Conservation (phyloP, 1,140 invertebrate species). For the Drosophila nasuta region DNA sequence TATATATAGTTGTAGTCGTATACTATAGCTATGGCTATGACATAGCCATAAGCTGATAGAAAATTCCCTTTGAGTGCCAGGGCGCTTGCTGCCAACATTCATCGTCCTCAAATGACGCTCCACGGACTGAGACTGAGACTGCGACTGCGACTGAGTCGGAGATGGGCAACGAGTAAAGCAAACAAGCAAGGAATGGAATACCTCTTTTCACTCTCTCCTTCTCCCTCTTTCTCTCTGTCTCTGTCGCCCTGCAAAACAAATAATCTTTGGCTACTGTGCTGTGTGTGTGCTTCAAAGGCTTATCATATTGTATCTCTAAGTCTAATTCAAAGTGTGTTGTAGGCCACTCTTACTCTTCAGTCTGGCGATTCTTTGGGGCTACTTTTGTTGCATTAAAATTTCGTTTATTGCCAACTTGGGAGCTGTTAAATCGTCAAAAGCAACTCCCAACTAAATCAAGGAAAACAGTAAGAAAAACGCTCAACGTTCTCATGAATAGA, state of each 20-base stretch:
- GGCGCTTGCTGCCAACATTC: constrained; percentile 21
- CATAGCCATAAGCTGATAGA: constrained; percentile 29
- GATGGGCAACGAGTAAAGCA: constrained; percentile 18
- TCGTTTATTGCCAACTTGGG: constrained; percentile 51
- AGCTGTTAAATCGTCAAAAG: constrained; percentile 51
- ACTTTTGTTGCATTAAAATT: constrained; percentile 52
- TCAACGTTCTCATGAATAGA: constrained; percentile 7
- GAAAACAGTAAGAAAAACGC: no score
- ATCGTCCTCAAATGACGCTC: constrained; percentile 40
- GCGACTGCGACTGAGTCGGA: background rate
- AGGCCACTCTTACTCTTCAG: constrained; percentile 7
- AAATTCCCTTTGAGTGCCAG: constrained; percentile 52
- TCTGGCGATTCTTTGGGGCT: constrained; percentile 11
- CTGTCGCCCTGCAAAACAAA: constrained; percentile 32
- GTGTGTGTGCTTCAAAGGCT: constrained; percentile 36
- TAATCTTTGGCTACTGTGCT: constrained; percentile 46
- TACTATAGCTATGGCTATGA: no score
- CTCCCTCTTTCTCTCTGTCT: background rate
- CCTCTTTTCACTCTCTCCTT: background rate
- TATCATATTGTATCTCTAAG: constrained; percentile 49
- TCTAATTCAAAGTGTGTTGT: constrained; percentile 38
- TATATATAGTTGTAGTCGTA: no score
- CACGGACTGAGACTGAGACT: background rate
- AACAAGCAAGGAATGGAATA: constrained; percentile 27
- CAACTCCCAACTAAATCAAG: constrained; percentile 25